These are phyloP conservation scores for Paragorgia papillata DNA, from an alignment of 92 coral and sea anemone genomes.

Conservation along the genomic window DNA sequence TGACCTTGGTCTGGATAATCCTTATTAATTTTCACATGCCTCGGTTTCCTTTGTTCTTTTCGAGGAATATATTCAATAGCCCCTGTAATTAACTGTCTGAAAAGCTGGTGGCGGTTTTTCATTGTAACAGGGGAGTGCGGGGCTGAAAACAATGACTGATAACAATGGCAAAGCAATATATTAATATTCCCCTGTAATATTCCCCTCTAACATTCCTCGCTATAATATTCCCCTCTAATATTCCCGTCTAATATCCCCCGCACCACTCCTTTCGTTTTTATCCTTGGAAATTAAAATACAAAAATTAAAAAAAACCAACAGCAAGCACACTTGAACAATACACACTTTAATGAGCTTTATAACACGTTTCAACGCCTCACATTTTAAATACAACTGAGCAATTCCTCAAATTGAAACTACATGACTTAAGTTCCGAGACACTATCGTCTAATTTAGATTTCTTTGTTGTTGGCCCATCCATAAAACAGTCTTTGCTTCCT, in stretches of 20 bases:
- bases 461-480: slow-evolving; percentile 12
- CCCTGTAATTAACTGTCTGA: background rate
- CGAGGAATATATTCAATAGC: background rate
- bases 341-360: too few species aligned
- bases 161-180: background rate
- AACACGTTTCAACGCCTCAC: background rate
- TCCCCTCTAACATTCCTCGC: slow-evolving; percentile 1
- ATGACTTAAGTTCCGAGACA: background rate
- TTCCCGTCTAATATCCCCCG: slow-evolving; percentile 1
- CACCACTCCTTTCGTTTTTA: background rate
- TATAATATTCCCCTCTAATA: too few species aligned
- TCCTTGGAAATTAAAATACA: background rate
- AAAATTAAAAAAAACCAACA: background rate
- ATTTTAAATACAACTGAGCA: background rate
- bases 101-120: too few species aligned
- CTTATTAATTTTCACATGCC: slow-evolving; percentile 1
- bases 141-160: slow-evolving; percentile 12
- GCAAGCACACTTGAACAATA: background rate
- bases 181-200: slow-evolving; percentile 10
- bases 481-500: slow-evolving; percentile 22
- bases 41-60: slow-evolving; percentile 12
- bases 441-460: slow-evolving; percentile 1
- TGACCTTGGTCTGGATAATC: too few species aligned
- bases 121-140: background rate
- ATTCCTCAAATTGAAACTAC: background rate